Conservation (phyloP, 2,888 invertebrate genomes). For the Heliconius hortense region DNA sequence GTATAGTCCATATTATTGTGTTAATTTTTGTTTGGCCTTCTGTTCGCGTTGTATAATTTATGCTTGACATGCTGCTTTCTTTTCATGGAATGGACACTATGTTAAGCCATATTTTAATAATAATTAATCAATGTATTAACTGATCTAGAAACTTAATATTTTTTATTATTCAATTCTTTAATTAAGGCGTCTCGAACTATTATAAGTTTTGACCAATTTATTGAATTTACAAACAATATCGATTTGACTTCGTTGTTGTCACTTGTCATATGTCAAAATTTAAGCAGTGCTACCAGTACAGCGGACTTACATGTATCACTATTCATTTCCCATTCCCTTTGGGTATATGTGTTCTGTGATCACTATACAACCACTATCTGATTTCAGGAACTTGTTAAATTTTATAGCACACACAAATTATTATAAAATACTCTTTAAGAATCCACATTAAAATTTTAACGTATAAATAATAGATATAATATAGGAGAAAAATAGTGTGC, state of each 20-base stretch:
- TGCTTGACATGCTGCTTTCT: constrained; percentile 50
- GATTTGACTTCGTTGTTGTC: background rate
- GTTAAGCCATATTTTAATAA: background rate
- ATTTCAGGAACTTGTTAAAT: too few relatives aligned
- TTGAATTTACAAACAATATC: background rate
- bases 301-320: background rate
- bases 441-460: too few relatives aligned
- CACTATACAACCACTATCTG: too few relatives aligned
- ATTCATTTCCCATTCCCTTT: too few relatives aligned
- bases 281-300: background rate
- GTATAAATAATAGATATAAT: too few relatives aligned
- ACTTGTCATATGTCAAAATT: background rate
- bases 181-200: background rate
- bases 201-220: background rate
- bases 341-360: too few relatives aligned
- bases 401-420: too few relatives aligned
- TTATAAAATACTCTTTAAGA: too few relatives aligned
- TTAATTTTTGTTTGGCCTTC: constrained; percentile 73
- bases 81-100: background rate
- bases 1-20: constrained; percentile 71
- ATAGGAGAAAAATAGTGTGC: too few relatives aligned
- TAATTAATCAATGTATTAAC: background rate
- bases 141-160: background rate
- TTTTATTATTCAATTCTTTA: background rate
- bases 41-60: constrained; percentile 66